Conservation (phyloP, 2,888 invertebrate species). For the Philaethria dido region DNA sequence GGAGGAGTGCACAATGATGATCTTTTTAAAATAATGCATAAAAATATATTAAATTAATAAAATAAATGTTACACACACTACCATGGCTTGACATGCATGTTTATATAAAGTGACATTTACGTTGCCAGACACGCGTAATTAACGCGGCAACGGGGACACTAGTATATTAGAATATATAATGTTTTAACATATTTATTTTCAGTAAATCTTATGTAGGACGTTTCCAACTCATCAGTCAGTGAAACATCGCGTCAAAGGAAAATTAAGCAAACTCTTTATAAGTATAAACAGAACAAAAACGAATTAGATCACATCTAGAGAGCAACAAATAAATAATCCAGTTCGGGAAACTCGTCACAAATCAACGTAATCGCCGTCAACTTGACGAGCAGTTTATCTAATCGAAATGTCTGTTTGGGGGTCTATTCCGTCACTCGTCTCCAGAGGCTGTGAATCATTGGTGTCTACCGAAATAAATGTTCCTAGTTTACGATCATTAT, state of each 20-base stretch:
- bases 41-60: too few species aligned
- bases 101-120: too few species aligned
- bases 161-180: too few species aligned
- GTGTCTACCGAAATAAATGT: conserved; percentile 23
- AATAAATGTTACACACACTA: too few species aligned
- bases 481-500: conserved; percentile 6
- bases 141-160: too few species aligned
- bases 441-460: conserved; percentile 31
- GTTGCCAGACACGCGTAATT: too few species aligned
- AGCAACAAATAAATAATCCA: conserved; percentile 29
- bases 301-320: conserved; percentile 13
- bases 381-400: conserved; percentile 35
- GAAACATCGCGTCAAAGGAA: not conserved
- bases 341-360: conserved; percentile 15
- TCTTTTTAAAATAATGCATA: too few species aligned
- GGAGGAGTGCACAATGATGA: too few species aligned
- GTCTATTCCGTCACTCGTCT: conserved; percentile 39
- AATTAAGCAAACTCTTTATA: not conserved
- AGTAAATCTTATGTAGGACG: not conserved
- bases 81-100: too few species aligned
- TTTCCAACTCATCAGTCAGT: not conserved
- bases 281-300: conserved; percentile 10
- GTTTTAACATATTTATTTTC: not conserved
- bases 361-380: conserved; percentile 28
- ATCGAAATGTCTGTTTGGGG: conserved; percentile 39